Conservation (phyloP, 2,113 vertebrate species). For the Ornithorhynchus anatinus region DNA sequence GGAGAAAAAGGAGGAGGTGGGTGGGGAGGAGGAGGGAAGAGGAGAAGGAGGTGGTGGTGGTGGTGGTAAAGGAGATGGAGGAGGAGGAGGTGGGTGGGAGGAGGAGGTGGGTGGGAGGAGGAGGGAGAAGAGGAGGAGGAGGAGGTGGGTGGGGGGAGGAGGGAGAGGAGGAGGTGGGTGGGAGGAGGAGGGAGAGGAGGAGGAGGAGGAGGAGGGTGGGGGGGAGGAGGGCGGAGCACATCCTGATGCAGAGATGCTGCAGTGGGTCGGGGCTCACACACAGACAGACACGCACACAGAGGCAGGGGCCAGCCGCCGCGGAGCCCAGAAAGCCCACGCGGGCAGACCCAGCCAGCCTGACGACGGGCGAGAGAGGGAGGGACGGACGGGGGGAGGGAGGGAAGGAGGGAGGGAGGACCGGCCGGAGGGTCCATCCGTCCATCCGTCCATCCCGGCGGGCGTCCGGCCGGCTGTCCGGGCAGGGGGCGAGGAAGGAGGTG, state of each 20-base stretch:
- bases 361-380: slow-evolving; percentile 19
- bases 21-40: too few species aligned
- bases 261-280: slow-evolving; percentile 69
- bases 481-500: neutral
- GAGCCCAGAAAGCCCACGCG: too few species aligned
- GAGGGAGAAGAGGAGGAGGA: slow-evolving; percentile 44
- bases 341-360: slow-evolving; percentile 38
- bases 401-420: neutral
- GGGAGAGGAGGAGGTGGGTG: neutral
- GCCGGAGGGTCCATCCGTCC: neutral
- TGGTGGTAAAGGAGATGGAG: slow-evolving; percentile 24
- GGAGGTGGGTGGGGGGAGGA: slow-evolving; percentile 16
- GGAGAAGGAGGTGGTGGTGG: neutral
- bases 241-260: slow-evolving; percentile 82
- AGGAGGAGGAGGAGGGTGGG: slow-evolving; percentile 49
- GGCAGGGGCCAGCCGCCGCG: slow-evolving; percentile 18
- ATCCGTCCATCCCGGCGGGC: too few species aligned
- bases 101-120: too few species aligned
- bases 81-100: slow-evolving; percentile 3
- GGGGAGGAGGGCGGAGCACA: slow-evolving; percentile 78
- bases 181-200: slow-evolving; percentile 29
- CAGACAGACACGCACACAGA: slow-evolving; percentile 45
- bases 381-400: neutral
- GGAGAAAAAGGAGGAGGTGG: too few species aligned
- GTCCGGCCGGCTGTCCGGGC: too few species aligned